These are phyloP conservation scores for Pyrochroa serraticornis DNA, from an alignment of 2,888 invertebrate species.

Conservation along the genomic window DNA sequence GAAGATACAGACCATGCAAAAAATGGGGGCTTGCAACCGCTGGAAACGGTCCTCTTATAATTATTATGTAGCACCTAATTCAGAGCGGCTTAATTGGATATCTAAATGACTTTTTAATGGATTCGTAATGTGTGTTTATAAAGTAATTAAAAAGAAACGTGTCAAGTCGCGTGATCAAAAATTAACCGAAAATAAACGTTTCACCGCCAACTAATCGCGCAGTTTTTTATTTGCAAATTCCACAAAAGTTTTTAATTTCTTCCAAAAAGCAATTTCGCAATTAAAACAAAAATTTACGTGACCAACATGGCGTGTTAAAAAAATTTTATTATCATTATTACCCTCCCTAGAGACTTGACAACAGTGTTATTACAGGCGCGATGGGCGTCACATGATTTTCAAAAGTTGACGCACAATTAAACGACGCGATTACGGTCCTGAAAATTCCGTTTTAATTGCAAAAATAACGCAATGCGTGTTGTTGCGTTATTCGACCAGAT, in stretches of 20 bases:
- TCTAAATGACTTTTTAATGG: too few relatives aligned
- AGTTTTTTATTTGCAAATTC: too few relatives aligned
- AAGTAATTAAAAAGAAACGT: neutral
- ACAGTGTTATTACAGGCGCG: conserved; percentile 7
- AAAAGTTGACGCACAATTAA: conserved; percentile 16
- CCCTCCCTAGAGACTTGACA: too few relatives aligned
- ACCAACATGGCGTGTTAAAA: neutral
- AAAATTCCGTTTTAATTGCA: conserved; percentile 25
- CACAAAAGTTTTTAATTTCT: conserved; percentile 8
- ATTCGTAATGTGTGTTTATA: too few relatives aligned
- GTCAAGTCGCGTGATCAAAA: neutral
- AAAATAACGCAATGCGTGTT: conserved; percentile 17
- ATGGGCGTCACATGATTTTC: conserved; percentile 10
- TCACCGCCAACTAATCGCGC: too few relatives aligned
- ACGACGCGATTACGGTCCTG: conserved; percentile 12
- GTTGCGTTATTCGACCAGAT: conserved; percentile 10
- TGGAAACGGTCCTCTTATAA: too few relatives aligned
- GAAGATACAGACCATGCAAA: too few relatives aligned
- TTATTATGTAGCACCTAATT: too few relatives aligned
- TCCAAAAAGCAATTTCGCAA: conserved; percentile 21
- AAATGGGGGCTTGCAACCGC: too few relatives aligned
- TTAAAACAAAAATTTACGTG: conserved; percentile 9
- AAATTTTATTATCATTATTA: too few relatives aligned
- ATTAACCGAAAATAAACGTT: neutral
- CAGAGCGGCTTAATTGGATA: too few relatives aligned